Evolutionary conservation across 2,113 vertebrate species (phyloP).

Genomic region (Zosterops lateralis): DNA sequence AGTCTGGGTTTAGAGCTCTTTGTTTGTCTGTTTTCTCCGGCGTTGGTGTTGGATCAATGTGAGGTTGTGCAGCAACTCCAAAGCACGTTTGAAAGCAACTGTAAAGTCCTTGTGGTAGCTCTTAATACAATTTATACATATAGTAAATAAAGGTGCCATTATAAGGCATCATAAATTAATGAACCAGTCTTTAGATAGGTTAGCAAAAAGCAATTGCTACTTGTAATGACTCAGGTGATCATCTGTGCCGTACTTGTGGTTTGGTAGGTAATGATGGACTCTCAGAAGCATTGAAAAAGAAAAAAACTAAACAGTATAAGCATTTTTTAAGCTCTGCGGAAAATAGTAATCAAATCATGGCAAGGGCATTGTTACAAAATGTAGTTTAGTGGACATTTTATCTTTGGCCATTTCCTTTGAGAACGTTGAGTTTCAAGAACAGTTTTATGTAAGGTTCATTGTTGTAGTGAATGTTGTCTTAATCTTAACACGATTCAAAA

Average conservation of each 20-base stretch:
- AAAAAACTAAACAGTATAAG: background rate
- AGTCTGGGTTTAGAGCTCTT: background rate
- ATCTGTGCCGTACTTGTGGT: background rate
- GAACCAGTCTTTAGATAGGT: background rate
- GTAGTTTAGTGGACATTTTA: background rate
- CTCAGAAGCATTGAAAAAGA: background rate
- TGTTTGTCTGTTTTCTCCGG: background rate
- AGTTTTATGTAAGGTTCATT: constrained; percentile 41
- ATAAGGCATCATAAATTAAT: background rate
- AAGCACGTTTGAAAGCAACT: background rate
- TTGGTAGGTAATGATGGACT: background rate
- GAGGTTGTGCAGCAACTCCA: background rate
- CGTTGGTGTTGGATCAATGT: background rate
- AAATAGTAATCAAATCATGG: background rate
- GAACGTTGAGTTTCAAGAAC: constrained; percentile 24
- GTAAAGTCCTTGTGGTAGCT: background rate
- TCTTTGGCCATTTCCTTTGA: background rate
- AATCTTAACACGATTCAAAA: background rate
- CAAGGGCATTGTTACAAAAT: background rate
- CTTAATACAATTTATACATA: background rate
- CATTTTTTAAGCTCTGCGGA: background rate
- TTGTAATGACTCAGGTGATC: background rate
- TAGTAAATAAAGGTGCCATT: background rate
- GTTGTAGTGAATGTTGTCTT: background rate
- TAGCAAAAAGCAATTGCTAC: background rate